phyloP scores from a whole-genome alignment of 2,113 vertebrate species.

The Poecile atricapillus region DNA sequence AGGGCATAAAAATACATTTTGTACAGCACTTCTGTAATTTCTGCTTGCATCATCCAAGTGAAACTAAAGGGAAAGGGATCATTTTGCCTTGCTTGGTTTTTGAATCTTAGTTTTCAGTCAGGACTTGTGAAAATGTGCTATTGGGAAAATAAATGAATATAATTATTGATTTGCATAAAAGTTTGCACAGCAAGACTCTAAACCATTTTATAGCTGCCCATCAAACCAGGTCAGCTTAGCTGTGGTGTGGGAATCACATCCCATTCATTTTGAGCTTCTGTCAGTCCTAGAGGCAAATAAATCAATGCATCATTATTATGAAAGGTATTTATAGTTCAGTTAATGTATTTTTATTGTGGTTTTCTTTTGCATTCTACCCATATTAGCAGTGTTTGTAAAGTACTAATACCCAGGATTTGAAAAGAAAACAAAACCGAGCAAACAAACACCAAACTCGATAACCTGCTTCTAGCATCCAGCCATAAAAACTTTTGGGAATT shows the following conservation, averaged over 20 bases:
- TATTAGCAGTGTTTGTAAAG: neutral
- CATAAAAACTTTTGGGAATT: neutral
- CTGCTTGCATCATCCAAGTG: neutral
- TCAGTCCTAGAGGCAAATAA: neutral
- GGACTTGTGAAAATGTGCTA: neutral
- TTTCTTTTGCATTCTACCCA: neutral
- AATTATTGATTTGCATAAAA: neutral
- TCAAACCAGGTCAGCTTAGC: neutral
- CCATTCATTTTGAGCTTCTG: neutral
- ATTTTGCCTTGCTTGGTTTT: neutral
- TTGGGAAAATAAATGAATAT: neutral
- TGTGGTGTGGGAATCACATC: neutral
- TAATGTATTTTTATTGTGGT: neutral
- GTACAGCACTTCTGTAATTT: neutral
- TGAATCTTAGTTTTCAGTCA: neutral
- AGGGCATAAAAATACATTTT: neutral
- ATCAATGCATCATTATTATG: neutral
- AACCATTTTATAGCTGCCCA: neutral
- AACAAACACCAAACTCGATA: neutral
- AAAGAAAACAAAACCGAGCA: too few relatives aligned
- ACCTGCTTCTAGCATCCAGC: neutral
- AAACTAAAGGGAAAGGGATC: neutral
- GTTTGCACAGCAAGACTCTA: neutral
- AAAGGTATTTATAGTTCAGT: neutral
- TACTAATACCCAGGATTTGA: neutral